Percentiles rank a stretch among this genome's conserved stretches.
These are phyloP conservation scores for Thamnophis elegans DNA, from an alignment of 2,797 vertebrate genomes.

Conservation along the genomic window DNA sequence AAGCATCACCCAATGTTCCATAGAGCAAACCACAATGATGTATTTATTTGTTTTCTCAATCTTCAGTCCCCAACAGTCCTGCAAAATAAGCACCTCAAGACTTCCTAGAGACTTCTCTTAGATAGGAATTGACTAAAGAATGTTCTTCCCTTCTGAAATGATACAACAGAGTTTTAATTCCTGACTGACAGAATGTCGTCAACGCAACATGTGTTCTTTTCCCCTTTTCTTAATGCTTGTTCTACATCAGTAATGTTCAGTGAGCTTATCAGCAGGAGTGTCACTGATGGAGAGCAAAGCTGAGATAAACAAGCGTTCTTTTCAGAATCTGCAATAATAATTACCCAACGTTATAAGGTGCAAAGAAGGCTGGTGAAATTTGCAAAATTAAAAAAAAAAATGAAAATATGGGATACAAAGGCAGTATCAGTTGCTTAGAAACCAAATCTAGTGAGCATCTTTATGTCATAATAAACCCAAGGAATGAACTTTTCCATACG, in stretches of 20 bases:
- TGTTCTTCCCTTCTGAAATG: neutral
- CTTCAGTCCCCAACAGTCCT: too few relatives aligned
- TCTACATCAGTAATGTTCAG: fast-evolving
- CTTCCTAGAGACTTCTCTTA: neutral
- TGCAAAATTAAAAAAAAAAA: slow-evolving; percentile 4
- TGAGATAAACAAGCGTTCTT: neutral
- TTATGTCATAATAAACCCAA: slow-evolving; percentile 72
- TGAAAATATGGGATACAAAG: slow-evolving; percentile 44
- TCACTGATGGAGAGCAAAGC: neutral
- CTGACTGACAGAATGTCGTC: neutral
- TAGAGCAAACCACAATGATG: too few relatives aligned
- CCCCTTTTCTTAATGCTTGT: neutral
- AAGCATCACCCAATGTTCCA: too few relatives aligned
- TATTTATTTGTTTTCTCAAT: too few relatives aligned
- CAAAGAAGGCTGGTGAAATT: slow-evolving; percentile 23
- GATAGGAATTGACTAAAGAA: neutral
- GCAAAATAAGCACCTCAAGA: neutral
- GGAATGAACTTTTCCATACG: slow-evolving; percentile 61
- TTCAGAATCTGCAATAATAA: neutral
- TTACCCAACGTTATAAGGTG: slow-evolving; percentile 33
- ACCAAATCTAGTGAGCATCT: slow-evolving; percentile 66
- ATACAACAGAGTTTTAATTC: neutral
- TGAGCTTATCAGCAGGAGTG: fast-evolving
- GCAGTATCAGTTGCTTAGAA: slow-evolving; percentile 72
- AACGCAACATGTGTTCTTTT: neutral